A percentile compares a stretch with the other conserved stretches of the same genome.
Conservation (phyloP, 2,888 invertebrate species). For the Lycia hirtaria region DNA sequence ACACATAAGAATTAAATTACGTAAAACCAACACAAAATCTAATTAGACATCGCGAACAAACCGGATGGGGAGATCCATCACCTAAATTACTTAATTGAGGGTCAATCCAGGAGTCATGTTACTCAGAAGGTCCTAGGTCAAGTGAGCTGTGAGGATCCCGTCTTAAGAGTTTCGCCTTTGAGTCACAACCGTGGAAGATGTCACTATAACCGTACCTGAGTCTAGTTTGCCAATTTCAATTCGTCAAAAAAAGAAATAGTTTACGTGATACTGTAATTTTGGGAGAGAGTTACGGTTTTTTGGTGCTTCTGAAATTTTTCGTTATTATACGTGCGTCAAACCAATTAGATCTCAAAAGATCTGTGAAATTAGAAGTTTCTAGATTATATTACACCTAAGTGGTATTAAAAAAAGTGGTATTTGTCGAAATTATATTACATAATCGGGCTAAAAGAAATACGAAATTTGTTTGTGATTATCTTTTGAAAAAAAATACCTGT, state of each 20-base stretch:
- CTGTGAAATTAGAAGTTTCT: background rate
- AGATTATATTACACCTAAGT: too few relatives aligned
- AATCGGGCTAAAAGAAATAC: background rate
- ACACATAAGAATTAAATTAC: background rate
- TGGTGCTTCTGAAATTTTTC: background rate
- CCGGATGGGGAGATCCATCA: slow-evolving; percentile 28
- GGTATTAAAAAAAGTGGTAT: background rate
- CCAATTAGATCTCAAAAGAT: slow-evolving; percentile 12
- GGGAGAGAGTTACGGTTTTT: slow-evolving; percentile 12
- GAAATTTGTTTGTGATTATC: background rate
- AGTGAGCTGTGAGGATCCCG: slow-evolving; percentile 33
- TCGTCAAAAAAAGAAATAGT: slow-evolving; percentile 10
- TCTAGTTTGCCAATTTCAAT: slow-evolving; percentile 24
- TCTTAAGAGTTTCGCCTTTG: slow-evolving; percentile 30
- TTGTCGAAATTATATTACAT: background rate
- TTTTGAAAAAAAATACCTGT: too few relatives aligned
- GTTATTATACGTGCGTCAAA: slow-evolving; percentile 19
- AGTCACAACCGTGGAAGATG: slow-evolving; percentile 46
- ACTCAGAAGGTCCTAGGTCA: slow-evolving; percentile 57
- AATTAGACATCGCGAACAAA: slow-evolving; percentile 24
- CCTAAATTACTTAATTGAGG: slow-evolving; percentile 48
- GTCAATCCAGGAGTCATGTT: slow-evolving; percentile 72
- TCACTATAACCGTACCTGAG: slow-evolving; percentile 36
- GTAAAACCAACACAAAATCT: slow-evolving; percentile 14
- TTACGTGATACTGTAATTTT: slow-evolving; percentile 6